These are phyloP conservation scores for Jaculus jaculus DNA, from an alignment of 2,113 vertebrate species.

Conservation along the genomic window DNA sequence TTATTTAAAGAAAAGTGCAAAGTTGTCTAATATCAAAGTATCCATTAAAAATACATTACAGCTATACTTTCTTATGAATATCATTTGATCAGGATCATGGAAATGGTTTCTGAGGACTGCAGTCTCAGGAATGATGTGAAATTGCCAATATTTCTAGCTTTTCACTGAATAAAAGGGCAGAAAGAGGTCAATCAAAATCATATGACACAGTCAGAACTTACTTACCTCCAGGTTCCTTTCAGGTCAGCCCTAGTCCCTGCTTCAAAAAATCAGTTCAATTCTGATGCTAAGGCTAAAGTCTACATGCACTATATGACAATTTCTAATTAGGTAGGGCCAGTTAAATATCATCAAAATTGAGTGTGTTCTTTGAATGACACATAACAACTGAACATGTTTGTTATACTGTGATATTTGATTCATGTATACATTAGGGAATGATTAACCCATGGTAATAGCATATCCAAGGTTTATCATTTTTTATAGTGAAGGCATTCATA, in stretches of 20 bases:
- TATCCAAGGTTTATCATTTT: background rate
- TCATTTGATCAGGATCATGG: background rate
- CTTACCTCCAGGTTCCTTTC: conserved; percentile 11
- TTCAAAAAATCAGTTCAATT: conserved; percentile 38
- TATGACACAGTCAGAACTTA: background rate
- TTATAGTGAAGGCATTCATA: background rate
- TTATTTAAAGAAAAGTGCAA: background rate
- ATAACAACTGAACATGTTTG: background rate
- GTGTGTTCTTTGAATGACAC: background rate
- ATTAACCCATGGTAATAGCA: background rate
- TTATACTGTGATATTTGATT: background rate
- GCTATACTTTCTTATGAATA: background rate
- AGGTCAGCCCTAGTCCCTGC: background rate
- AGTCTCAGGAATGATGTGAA: background rate
- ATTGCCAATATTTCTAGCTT: background rate
- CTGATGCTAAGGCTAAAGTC: background rate
- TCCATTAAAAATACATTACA: background rate
- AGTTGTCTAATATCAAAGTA: conserved; percentile 17
- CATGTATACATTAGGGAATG: background rate
- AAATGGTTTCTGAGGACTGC: background rate
- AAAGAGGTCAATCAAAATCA: background rate
- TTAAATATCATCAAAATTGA: background rate
- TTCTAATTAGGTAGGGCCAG: background rate
- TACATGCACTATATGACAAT: background rate
- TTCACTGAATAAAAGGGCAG: background rate